Percentiles rank a stretch among this genome's conserved stretches.
Conservation (phyloP, 2,113 vertebrate genomes). For the Erythrocercus mccallii region DNA sequence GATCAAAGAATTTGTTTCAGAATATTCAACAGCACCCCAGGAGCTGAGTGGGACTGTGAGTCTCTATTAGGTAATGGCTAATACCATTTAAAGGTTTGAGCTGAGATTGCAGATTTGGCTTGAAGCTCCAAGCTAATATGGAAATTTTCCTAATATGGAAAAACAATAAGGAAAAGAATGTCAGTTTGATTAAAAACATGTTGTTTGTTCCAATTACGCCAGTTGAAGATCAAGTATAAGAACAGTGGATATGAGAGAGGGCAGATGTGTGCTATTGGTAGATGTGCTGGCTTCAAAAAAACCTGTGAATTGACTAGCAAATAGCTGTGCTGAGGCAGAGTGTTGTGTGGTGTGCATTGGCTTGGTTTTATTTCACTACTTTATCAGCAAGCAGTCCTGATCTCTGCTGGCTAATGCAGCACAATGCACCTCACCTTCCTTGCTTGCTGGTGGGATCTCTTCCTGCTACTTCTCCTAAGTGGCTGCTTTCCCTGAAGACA, state of each 20-base stretch:
- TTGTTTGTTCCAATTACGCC: background rate
- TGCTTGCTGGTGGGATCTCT: background rate
- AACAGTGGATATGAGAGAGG: background rate
- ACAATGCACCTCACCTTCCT: background rate
- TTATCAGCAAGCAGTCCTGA: background rate
- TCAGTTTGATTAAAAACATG: background rate
- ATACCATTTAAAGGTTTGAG: background rate
- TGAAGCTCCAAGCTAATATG: background rate
- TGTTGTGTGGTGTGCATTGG: background rate
- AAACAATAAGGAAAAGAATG: background rate
- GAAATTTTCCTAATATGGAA: background rate
- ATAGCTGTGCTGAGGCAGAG: background rate
- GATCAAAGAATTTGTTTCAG: conserved; percentile 1
- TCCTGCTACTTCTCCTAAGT: background rate
- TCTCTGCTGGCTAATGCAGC: background rate
- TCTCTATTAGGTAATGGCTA: background rate
- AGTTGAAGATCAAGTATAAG: background rate
- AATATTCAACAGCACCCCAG: background rate
- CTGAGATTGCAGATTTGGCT: background rate
- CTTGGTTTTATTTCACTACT: background rate
- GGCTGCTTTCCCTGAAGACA: background rate
- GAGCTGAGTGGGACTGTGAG: background rate
- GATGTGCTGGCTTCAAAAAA: background rate
- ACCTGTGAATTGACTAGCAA: background rate
- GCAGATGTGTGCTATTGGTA: background rate